Base-by-base conservation (phyloP, 23 tunicate genomes). In the Diplosoma virens region DNA sequence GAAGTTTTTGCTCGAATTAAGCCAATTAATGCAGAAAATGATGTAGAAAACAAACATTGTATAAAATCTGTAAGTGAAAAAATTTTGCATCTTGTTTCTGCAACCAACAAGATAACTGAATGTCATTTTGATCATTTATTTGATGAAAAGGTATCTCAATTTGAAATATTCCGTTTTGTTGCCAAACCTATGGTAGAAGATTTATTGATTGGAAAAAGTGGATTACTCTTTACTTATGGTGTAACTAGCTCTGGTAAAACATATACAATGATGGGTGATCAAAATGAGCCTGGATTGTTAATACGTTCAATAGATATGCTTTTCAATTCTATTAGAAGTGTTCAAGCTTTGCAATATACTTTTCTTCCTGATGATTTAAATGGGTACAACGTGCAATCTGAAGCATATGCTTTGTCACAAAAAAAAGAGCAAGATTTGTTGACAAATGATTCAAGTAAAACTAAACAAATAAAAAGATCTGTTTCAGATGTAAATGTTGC, bases 231-330 rank as follows among this genome's bases (percentile, higher is more conserved):
- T 63, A 95, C 95, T 9, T 95, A 95, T 85, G 99, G 99, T 11
- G 99, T 95, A 4, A 95, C 99, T 11, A 89, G 78, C 30, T 95
- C 99, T 24, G 99, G 99, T 0, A 95, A 95, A 53, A 95, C 99
- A 3, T 95, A 95, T 75, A 95, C 99, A 1, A 95, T 95, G 99
- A 89, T 97, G 21, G 99, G 99, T 0, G 76, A 93, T 32, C 72
- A 86, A 0, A 86, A 95, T 33, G 85, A 78, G 24, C 99, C 99
- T 27, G 99, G 99, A 18, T 80, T 89, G 53, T 56, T 95, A 36
- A 96, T 96, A 0, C 67, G 99, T 11, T 76, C 93, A 35, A 33
- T 95, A 67, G 99, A 95, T 32, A 95, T 95, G 99, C 55, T 95
- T 30, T 95, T 95, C 58, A 89, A 92, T 32, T 95, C 99, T 3